Evolutionary conservation across 2,888 invertebrate species (phyloP).

Genomic region (Linnaemya vulpina): DNA sequence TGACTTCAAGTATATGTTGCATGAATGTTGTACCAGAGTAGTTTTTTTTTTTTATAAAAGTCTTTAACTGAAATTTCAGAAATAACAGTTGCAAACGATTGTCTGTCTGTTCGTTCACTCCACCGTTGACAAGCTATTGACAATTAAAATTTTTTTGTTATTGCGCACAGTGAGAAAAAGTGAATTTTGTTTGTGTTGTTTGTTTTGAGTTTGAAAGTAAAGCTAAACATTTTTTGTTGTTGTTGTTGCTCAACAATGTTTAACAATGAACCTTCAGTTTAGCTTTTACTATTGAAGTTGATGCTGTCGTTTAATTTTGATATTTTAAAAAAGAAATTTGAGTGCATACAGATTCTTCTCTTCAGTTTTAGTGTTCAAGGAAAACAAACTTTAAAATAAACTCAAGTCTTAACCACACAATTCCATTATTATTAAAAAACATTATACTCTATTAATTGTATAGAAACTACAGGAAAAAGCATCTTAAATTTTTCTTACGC

Average conservation of each 20-base stretch:
- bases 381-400: conserved; percentile 4
- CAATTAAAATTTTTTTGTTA: conserved; percentile 61
- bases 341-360: not conserved
- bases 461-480: not conserved
- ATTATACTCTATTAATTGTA: not conserved
- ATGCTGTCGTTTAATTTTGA: not conserved
- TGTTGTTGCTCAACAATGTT: conserved; percentile 40
- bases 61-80: conserved; percentile 33
- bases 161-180: conserved; percentile 33
- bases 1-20: conserved; percentile 53
- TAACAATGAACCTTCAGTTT: conserved; percentile 53
- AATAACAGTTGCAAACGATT: conserved; percentile 50
- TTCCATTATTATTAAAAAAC: too few species aligned
- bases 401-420: conserved; percentile 6
- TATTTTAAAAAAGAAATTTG: conserved; percentile 31
- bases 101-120: conserved; percentile 17
- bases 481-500: not conserved
- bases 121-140: conserved; percentile 64
- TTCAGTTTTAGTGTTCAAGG: not conserved
- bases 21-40: conserved; percentile 27
- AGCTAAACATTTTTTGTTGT: conserved; percentile 8
- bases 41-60: not conserved
- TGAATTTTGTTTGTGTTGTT: conserved; percentile 13
- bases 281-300: conserved; percentile 25
- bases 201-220: conserved; percentile 43